phyloP scores from a whole-genome alignment of 1,140 invertebrate genomes.

The Rhagoletis pomonella region DNA sequence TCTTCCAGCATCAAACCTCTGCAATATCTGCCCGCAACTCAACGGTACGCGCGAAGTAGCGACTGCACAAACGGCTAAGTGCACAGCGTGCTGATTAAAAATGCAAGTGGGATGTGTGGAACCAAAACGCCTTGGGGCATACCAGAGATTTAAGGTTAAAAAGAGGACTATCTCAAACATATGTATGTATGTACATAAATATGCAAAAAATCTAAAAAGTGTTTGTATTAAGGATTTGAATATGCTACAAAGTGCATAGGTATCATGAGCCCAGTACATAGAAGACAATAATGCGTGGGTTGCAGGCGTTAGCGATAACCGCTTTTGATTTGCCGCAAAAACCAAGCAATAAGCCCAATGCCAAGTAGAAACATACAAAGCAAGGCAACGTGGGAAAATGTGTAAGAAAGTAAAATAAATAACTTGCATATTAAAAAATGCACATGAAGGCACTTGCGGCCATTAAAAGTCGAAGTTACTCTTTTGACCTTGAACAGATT shows the following conservation, averaged over 20 bases:
- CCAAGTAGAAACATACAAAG: neutral
- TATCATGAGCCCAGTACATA: neutral
- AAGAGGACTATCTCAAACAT: neutral
- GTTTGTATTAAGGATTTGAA: neutral
- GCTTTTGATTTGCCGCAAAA: constrained; percentile 35
- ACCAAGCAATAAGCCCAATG: neutral
- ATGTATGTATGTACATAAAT: neutral
- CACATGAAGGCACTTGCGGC: neutral
- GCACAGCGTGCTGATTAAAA: constrained; percentile 39
- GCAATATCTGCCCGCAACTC: neutral
- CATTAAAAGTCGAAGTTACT: neutral
- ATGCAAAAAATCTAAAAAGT: neutral
- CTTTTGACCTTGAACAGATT: neutral
- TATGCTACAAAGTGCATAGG: neutral
- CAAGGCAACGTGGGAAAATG: constrained; percentile 25
- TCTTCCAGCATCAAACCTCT: too few relatives aligned
- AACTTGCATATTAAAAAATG: neutral
- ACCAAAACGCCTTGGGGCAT: neutral
- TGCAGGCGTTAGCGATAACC: constrained; percentile 2
- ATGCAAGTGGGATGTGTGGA: constrained; percentile 29
- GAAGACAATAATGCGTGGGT: constrained; percentile 2
- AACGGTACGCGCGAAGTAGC: neutral
- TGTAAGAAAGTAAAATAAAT: neutral
- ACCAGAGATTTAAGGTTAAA: neutral
- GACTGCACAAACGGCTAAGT: constrained; percentile 18